Evolutionary conservation across 2,888 invertebrate species (phyloP), one percentile per base, ranked within the genome.

Genomic region (Sarcophaga subvicina): DNA sequence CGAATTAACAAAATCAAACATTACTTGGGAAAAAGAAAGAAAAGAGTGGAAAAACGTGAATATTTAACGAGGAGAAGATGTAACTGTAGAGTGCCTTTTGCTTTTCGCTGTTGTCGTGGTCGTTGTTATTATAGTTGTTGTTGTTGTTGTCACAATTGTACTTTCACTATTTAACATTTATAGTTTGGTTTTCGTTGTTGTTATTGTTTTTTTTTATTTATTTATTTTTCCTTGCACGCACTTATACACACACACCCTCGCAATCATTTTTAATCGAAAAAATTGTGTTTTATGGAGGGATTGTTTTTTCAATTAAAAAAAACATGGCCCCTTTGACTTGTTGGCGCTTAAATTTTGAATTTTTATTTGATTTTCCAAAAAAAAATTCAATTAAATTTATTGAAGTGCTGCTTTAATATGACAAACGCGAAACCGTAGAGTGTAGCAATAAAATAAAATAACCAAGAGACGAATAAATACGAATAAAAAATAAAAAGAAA

Each of bases 111-210:
- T 37, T 37, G 63, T 73, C 63, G 3, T n/a, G 69, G 63, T 47
- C 10, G 70, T 76, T 25, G 14, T 81, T 22, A 1, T 22, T 22
- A 22, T 69, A 45, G 14, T 22, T 69, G 6, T 25, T 2, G 63
- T 37, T 64, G 59, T 62, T 76, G 47, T 22, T 75, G 83, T 62
- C 64, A 54, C 78, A 70, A 83, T 78, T 83, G 86, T 84, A 84
- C 87, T 87, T 87, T 87, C 87, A 84, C 87, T 87, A 78, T 76
- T 84, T 64, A 84, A 84, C 70, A 76, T 80, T 54, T 71, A 12
- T n/a, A 37, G 60, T 71, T 45, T 70, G 54, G 60, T 71, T 45
- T 70, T 12, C 25, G 0, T 5, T 22, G 27, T 62, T 22, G 14
- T 49, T 11, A 11, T 54, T 63, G 17, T 70, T 71, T 20, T 64